Conservation (phyloP, 2,113 vertebrate genomes). For the Elephas maximus region DNA sequence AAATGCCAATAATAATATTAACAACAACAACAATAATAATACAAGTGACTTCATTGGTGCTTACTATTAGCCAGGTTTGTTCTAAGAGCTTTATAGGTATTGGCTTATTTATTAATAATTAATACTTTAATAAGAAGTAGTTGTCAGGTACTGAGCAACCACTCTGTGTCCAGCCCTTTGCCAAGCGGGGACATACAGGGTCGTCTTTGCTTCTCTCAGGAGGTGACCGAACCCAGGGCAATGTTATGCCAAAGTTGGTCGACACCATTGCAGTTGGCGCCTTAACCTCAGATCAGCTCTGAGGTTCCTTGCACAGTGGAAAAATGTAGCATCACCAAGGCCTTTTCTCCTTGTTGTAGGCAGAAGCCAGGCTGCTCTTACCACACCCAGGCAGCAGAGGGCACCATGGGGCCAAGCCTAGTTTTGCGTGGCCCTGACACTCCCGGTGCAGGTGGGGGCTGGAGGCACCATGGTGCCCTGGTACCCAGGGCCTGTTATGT, state of each 20-base stretch:
- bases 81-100: not conserved
- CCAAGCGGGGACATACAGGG: rapidly evolving
- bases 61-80: not conserved
- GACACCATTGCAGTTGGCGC: not conserved
- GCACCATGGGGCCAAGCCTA: not conserved
- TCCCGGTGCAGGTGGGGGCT: not conserved
- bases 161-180: not conserved
- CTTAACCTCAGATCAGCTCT: not conserved
- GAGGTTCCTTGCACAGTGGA: not conserved
- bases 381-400: not conserved
- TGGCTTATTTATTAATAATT: constrained; percentile 22
- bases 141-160: not conserved
- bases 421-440: not conserved
- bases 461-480: not conserved
- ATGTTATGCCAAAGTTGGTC: not conserved
- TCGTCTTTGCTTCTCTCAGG: not conserved
- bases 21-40: not conserved
- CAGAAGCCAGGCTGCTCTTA: not conserved
- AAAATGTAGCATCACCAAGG: not conserved
- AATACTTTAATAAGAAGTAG: not conserved
- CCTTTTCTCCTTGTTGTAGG: rapidly evolving
- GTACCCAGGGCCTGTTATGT: rapidly evolving
- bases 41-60: not conserved
- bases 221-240: not conserved
- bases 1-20: not conserved